Evolutionary conservation across 1,140 invertebrate species (phyloP).

Genomic region (Scaptomyza pallida): DNA sequence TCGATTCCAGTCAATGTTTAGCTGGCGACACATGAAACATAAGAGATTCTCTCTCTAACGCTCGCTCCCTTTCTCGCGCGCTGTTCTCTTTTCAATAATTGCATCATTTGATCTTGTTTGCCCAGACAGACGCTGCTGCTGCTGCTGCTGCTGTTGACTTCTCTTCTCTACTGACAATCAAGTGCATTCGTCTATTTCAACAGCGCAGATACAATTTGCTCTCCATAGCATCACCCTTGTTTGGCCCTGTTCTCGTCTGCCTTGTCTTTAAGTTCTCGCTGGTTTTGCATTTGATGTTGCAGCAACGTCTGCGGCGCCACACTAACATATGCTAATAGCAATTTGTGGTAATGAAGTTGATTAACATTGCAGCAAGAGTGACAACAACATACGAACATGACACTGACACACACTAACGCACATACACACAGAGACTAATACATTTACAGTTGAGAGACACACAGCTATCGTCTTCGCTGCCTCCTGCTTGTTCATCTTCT

Average conservation of each 20-base stretch:
- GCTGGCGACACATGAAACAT: neutral
- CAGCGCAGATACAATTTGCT: neutral
- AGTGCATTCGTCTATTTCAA: slow-evolving; percentile 56
- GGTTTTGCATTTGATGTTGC: slow-evolving; percentile 14
- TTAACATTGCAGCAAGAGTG: slow-evolving; percentile 80
- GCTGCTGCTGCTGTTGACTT: too few relatives aligned
- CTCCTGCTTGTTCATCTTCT: slow-evolving; percentile 2
- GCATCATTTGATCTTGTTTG: slow-evolving; percentile 78
- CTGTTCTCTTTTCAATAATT: slow-evolving; percentile 51
- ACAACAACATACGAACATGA: slow-evolving; percentile 66
- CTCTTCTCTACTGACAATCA: slow-evolving; percentile 41
- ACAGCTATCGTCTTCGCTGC: slow-evolving; percentile 20
- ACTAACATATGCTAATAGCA: slow-evolving; percentile 82
- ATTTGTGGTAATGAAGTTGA: slow-evolving; percentile 82
- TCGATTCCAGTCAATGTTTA: slow-evolving; percentile 46
- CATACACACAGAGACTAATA: slow-evolving; percentile 5
- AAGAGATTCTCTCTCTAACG: neutral
- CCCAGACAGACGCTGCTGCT: slow-evolving; percentile 25
- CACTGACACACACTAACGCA: slow-evolving; percentile 32
- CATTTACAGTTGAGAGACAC: neutral
- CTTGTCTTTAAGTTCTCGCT: slow-evolving; percentile 6
- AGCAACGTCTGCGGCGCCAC: slow-evolving; percentile 42
- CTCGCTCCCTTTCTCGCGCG: too few relatives aligned
- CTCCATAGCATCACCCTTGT: neutral
- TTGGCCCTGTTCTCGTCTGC: neutral